Evolutionary conservation across 2,888 invertebrate genomes (phyloP).

Genomic region (Ornithoptera alexandrae): DNA sequence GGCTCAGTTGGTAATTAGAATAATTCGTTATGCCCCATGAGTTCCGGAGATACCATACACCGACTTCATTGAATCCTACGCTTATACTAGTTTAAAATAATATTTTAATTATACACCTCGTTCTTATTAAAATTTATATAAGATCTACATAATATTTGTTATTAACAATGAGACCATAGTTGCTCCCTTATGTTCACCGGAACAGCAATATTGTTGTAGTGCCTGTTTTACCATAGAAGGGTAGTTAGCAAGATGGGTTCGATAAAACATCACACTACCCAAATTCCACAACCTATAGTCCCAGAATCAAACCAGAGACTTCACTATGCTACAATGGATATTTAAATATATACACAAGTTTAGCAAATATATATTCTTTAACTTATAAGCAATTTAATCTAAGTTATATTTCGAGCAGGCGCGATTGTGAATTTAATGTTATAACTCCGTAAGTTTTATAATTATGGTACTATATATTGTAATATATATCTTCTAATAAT

Average conservation of each 20-base stretch:
- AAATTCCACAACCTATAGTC: too few species aligned
- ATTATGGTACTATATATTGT: too few species aligned
- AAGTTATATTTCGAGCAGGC: neutral
- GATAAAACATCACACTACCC: too few species aligned
- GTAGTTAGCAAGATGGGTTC: too few species aligned
- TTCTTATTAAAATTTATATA: neutral
- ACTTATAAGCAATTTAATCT: neutral
- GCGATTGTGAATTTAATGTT: too few species aligned
- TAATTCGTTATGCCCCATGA: slow-evolving; percentile 61
- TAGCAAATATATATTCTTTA: neutral
- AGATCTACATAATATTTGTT: neutral
- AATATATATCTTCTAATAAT: too few species aligned
- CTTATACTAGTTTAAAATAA: slow-evolving; percentile 25
- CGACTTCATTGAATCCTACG: slow-evolving; percentile 10
- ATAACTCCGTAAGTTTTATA: too few species aligned
- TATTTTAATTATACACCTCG: slow-evolving; percentile 21
- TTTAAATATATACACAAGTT: neutral
- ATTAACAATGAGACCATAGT: neutral
- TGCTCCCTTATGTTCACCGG: too few species aligned
- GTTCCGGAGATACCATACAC: slow-evolving; percentile 52
- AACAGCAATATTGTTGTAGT: too few species aligned
- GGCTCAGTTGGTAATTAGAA: slow-evolving; percentile 63
- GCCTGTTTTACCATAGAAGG: too few species aligned
- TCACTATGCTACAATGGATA: neutral
- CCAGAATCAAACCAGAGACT: neutral